Evolutionary conservation across 1,140 invertebrate genomes (phyloP).

Genomic region (Papilio dardanus): DNA sequence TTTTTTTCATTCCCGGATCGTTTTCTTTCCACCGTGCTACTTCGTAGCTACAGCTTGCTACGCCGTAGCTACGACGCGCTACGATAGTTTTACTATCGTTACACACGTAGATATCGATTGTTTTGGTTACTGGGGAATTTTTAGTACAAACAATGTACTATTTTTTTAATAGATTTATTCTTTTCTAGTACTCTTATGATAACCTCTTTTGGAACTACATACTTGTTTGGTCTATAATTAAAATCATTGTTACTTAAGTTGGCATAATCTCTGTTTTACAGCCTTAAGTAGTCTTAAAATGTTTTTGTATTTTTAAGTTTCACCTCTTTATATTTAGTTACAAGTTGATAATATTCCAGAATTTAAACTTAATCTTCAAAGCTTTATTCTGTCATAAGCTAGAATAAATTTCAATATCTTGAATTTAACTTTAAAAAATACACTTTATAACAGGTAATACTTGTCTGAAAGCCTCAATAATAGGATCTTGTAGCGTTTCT

Average conservation of each 20-base stretch:
- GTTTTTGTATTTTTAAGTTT: too few relatives aligned
- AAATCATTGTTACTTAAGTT: too few relatives aligned
- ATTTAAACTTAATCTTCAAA: too few relatives aligned
- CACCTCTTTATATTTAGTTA: too few relatives aligned
- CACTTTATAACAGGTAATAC: slow-evolving; percentile 24
- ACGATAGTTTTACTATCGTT: neutral
- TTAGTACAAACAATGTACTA: neutral
- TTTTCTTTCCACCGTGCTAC: too few relatives aligned
- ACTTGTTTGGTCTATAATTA: too few relatives aligned
- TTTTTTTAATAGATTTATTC: neutral
- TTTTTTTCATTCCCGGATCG: too few relatives aligned
- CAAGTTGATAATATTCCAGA: too few relatives aligned
- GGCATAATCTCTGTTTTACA: too few relatives aligned
- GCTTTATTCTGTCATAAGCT: neutral
- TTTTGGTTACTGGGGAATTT: neutral
- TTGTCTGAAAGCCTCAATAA: neutral
- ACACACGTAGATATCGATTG: neutral
- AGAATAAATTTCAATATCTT: neutral
- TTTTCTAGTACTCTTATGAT: too few relatives aligned
- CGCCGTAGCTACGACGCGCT: neutral
- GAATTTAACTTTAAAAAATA: neutral
- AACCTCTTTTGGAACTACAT: too few relatives aligned
- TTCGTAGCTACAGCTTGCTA: neutral
- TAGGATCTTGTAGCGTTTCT: slow-evolving; percentile 14
- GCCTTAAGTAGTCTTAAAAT: too few relatives aligned